A percentile compares a stretch with the other conserved stretches of the same genome.
Evolutionary conservation across 1,140 invertebrate genomes (phyloP).

Genomic region (Ectropis grisescens): DNA sequence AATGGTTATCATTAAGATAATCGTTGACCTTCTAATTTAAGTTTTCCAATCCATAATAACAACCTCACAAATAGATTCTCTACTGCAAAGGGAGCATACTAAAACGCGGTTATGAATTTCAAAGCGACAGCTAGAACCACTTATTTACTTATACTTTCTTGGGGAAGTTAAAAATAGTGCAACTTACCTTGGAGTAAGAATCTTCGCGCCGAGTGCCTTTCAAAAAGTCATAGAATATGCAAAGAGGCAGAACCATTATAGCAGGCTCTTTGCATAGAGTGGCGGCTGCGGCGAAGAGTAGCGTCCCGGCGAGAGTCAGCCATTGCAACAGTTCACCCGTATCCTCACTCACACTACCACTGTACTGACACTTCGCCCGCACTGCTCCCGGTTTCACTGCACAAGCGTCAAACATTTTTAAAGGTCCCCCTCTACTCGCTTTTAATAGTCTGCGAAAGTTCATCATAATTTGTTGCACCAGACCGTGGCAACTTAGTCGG

Average conservation of each 20-base stretch:
- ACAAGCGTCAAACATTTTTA: slow-evolving; percentile 48
- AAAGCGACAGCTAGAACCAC: too few species aligned
- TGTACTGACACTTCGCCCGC: slow-evolving; percentile 53
- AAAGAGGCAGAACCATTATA: slow-evolving; percentile 90
- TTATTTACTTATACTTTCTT: too few species aligned
- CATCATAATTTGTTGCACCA: slow-evolving; percentile 51
- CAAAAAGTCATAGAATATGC: slow-evolving; percentile 81
- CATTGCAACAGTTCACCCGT: slow-evolving; percentile 60
- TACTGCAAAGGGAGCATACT: too few species aligned
- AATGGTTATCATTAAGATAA: too few species aligned
- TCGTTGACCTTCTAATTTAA: too few species aligned
- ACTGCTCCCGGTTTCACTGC: slow-evolving; percentile 34
- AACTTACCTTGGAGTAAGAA: slow-evolving; percentile 61
- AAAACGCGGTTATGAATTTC: too few species aligned
- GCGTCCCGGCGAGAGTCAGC: slow-evolving; percentile 71
- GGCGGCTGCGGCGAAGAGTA: slow-evolving; percentile 76
- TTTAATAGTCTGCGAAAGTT: slow-evolving; percentile 49
- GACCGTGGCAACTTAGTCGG: slow-evolving; percentile 48
- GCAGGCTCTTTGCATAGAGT: slow-evolving; percentile 94
- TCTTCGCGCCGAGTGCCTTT: slow-evolving; percentile 59
- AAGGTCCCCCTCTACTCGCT: slow-evolving; percentile 43
- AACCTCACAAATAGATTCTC: too few species aligned
- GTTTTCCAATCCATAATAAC: too few species aligned
- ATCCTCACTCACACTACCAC: slow-evolving; percentile 54
- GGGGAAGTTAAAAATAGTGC: slow-evolving; percentile 14